These are phyloP conservation scores for Macrotis lagotis DNA, from an alignment of 2,113 vertebrate species.

Conservation along the genomic window DNA sequence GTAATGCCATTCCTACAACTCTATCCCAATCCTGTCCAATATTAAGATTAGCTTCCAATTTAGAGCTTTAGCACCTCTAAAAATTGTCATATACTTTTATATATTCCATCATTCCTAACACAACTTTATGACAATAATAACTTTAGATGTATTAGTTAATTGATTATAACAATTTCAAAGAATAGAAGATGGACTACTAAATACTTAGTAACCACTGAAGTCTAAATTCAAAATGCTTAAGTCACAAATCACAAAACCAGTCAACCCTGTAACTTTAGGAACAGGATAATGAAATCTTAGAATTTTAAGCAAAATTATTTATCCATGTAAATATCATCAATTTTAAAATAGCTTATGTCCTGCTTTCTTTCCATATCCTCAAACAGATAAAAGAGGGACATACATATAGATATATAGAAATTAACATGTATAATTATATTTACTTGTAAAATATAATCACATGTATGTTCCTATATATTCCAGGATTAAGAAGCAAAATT, in stretches of 20 bases:
- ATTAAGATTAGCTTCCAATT: background rate
- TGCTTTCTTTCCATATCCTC: background rate
- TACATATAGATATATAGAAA: background rate
- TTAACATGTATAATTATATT: background rate
- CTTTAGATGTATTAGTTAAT: background rate
- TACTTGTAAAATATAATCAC: background rate
- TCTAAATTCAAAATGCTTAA: constrained; percentile 15
- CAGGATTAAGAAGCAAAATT: background rate
- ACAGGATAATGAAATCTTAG: background rate
- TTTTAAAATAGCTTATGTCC: background rate
- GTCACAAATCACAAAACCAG: background rate
- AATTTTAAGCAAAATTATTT: background rate
- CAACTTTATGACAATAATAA: background rate
- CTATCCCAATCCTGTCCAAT: background rate
- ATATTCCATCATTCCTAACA: constrained; percentile 29
- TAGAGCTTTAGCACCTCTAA: background rate
- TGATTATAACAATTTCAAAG: constrained; percentile 9
- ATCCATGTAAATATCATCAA: background rate
- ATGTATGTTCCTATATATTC: background rate
- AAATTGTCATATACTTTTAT: constrained; percentile 5
- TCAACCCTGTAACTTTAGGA: background rate
- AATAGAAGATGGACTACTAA: background rate
- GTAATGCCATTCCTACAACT: too few relatives aligned
- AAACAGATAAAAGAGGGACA: background rate
- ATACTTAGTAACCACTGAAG: constrained; percentile 12